These are phyloP conservation scores for Trisateles emortualis DNA, from an alignment of 2,888 invertebrate genomes.

Conservation along the genomic window DNA sequence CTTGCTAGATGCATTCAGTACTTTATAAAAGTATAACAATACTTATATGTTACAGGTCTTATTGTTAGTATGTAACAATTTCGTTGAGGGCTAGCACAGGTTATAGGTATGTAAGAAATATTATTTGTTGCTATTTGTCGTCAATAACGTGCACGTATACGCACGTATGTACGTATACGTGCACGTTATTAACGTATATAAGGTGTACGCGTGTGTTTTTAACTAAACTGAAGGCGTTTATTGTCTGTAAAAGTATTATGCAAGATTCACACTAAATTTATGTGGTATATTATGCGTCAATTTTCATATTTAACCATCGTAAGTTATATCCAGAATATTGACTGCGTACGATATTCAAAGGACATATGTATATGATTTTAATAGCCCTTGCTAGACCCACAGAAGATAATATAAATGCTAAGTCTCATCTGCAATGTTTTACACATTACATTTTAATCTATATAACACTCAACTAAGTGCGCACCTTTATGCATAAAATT, in stretches of 20 bases:
- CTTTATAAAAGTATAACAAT: conserved; percentile 32
- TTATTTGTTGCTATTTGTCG: no score
- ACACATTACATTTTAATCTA: conserved; percentile 4
- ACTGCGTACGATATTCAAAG: not conserved
- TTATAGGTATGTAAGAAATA: not conserved
- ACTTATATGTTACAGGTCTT: conserved; percentile 6
- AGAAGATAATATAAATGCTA: conserved; percentile 2
- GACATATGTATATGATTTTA: not conserved
- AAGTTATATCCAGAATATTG: no score
- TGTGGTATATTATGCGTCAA: no score
- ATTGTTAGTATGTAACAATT: conserved; percentile 1
- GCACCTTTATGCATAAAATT: conserved; percentile 13
- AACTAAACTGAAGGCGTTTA: no score
- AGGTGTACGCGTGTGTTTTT: no score
- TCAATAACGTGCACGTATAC: no score
- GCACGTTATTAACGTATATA: no score
- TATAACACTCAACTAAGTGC: conserved; percentile 16
- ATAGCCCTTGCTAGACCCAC: not conserved
- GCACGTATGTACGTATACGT: no score
- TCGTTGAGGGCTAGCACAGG: not conserved
- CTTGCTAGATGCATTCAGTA: conserved; percentile 4
- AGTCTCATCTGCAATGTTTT: conserved; percentile 1
- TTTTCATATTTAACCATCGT: no score
- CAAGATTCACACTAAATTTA: no score
- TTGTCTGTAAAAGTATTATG: no score